Conservation (phyloP, 92 coral and sea anemone species). For the Plumapathes pennacea region DNA sequence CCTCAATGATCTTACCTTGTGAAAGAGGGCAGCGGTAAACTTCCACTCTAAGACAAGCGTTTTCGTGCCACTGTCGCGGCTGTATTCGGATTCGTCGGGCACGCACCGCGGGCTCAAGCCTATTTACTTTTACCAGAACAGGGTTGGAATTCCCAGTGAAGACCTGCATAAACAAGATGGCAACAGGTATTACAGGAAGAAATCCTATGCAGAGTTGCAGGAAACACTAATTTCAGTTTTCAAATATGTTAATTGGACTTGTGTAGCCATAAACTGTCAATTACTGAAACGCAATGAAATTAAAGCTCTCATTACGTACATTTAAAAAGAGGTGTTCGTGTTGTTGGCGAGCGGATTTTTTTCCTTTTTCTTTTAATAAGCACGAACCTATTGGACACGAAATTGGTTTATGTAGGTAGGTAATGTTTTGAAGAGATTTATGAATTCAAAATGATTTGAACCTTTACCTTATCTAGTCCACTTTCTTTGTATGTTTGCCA, state of each 20-base stretch:
- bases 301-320: no score
- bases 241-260: background rate
- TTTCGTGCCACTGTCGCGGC: conserved; percentile 3
- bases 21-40: conserved; percentile 10
- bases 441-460: no score
- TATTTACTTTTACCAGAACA: conserved; percentile 1
- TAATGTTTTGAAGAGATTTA: no score
- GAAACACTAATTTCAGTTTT: background rate
- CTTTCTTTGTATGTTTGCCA: conserved; percentile 11
- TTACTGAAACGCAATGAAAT: no score
- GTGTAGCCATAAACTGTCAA: no score
- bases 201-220: background rate
- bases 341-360: no score
- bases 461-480: conserved; percentile 10
- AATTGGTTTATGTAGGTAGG: no score
- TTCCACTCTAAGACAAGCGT: conserved; percentile 21
- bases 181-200: background rate
- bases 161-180: no score
- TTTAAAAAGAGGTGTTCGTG: no score
- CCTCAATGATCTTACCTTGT: conserved; percentile 25
- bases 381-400: no score
- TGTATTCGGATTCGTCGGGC: conserved; percentile 15
- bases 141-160: conserved; percentile 8
- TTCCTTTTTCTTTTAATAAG: no score
- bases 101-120: conserved; percentile 10